phyloP scores from a whole-genome alignment of 2,888 invertebrate genomes.

The Alcis repandata region DNA sequence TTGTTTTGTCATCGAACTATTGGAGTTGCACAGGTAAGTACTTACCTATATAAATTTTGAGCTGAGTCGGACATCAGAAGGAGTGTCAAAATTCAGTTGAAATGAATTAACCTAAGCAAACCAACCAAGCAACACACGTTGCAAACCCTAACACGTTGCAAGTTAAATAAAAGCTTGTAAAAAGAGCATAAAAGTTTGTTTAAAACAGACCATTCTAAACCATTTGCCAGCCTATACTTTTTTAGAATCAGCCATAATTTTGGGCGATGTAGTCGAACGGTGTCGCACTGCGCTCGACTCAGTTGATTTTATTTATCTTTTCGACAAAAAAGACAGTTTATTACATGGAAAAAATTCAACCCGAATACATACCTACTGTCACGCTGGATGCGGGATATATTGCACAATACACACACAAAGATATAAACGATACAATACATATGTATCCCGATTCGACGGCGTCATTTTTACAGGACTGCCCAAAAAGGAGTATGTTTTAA shows the following conservation, averaged over 20 bases:
- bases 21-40: no score
- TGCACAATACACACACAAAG: not conserved
- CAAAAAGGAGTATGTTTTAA: no score
- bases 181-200: not conserved
- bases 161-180: no score
- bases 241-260: conserved; percentile 7
- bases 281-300: conserved; percentile 20
- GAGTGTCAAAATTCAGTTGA: no score
- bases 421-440: conserved; percentile 4
- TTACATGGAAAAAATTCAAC: conserved; percentile 7
- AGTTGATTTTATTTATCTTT: conserved; percentile 19
- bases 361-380: conserved; percentile 7
- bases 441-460: not conserved
- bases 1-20: no score
- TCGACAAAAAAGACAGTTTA: conserved; percentile 21
- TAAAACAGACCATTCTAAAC: conserved; percentile 3
- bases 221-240: not conserved
- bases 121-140: no score
- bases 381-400: conserved; percentile 13
- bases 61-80: no score
- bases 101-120: no score
- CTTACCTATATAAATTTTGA: no score
- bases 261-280: not conserved
- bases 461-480: not conserved
- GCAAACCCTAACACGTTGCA: no score